phyloP scores from a whole-genome alignment of 2,888 invertebrate species.

The Tenthredo scrophulariae region DNA sequence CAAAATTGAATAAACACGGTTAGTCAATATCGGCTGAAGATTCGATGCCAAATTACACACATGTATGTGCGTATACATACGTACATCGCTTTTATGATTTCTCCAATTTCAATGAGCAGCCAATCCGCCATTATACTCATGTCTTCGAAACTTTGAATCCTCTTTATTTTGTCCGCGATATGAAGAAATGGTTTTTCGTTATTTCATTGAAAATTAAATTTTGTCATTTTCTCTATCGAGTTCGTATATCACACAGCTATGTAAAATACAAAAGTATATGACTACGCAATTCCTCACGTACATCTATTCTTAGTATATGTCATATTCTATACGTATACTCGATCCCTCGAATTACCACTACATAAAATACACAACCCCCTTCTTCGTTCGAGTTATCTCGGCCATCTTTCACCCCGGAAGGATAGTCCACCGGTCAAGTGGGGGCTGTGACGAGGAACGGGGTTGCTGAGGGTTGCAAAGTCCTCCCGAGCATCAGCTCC shows the following conservation, averaged over 20 bases:
- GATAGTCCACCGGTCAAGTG: conserved; percentile 38
- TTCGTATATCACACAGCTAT: too few species aligned
- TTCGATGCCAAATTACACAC: background rate
- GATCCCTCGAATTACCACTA: conserved; percentile 8
- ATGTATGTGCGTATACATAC: background rate
- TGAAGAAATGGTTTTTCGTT: background rate
- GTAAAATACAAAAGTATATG: too few species aligned
- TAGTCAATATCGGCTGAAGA: background rate
- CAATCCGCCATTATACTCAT: background rate
- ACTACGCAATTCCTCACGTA: background rate
- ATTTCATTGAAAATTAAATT: background rate
- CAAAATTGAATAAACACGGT: background rate
- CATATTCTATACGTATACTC: background rate
- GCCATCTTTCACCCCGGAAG: conserved; percentile 35
- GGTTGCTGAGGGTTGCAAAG: conserved; percentile 28
- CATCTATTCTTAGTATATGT: background rate
- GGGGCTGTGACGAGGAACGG: conserved; percentile 13
- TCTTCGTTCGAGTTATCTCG: conserved; percentile 33
- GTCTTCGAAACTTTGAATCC: background rate
- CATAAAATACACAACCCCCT: conserved; percentile 4
- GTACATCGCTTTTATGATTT: background rate
- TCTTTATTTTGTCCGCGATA: background rate
- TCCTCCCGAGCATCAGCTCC: conserved; percentile 1
- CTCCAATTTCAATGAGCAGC: background rate
- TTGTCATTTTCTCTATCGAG: too few species aligned